These are phyloP conservation scores for Drosophila parvula DNA, from an alignment of 1,140 invertebrate genomes.

Conservation along the genomic window DNA sequence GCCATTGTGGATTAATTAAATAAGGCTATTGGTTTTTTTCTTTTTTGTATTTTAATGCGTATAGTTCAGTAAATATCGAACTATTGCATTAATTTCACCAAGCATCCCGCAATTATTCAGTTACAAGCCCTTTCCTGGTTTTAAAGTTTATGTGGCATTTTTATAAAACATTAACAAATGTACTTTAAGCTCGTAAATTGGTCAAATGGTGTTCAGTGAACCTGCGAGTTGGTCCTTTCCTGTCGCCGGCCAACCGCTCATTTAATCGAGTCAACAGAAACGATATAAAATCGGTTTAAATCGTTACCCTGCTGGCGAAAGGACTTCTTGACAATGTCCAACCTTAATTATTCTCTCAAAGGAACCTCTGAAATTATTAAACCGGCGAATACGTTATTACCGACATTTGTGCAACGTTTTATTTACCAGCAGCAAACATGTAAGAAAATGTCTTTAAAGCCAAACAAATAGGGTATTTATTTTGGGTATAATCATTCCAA, in stretches of 20 bases:
- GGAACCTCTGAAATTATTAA: neutral
- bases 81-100: conserved; percentile 43
- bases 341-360: neutral
- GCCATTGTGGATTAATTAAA: conserved; percentile 61
- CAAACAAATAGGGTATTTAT: no score
- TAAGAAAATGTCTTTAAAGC: neutral
- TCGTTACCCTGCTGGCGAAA: conserved; percentile 12
- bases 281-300: conserved; percentile 49
- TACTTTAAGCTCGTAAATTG: conserved; percentile 49
- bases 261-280: conserved; percentile 62
- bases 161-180: conserved; percentile 7
- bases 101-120: conserved; percentile 5
- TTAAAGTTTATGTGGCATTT: conserved; percentile 19
- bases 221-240: conserved; percentile 27
- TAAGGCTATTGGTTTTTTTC: conserved; percentile 29
- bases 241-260: conserved; percentile 23
- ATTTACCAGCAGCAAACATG: neutral
- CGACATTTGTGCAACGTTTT: neutral
- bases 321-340: conserved; percentile 8
- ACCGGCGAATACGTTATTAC: neutral
- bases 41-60: conserved; percentile 6
- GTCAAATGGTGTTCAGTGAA: conserved; percentile 47
- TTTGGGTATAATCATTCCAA: neutral
- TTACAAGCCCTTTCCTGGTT: neutral
- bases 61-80: conserved; percentile 19